Percentiles rank a stretch among this genome's conserved stretches.
Evolutionary conservation across 2,888 invertebrate genomes (phyloP).

Genomic region (Mythimna ferrago): DNA sequence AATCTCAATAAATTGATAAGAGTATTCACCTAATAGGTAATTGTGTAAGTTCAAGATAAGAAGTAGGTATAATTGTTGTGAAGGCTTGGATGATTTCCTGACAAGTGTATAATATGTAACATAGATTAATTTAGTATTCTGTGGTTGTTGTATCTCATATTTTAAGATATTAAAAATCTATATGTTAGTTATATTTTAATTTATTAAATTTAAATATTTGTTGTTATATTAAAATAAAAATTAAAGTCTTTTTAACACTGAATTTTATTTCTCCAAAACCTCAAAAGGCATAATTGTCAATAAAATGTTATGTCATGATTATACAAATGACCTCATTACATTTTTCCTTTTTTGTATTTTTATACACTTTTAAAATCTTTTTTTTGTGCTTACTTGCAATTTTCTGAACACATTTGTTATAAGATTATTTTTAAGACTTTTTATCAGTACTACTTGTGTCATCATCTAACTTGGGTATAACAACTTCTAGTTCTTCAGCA

Average conservation of each 20-base stretch:
- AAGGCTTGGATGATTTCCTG: neutral
- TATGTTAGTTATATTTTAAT: slow-evolving; percentile 17
- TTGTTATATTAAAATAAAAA: slow-evolving; percentile 27
- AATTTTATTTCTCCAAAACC: slow-evolving; percentile 57
- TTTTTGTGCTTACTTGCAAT: slow-evolving; percentile 24
- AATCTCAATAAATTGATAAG: slow-evolving; percentile 9
- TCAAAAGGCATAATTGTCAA: slow-evolving; percentile 20
- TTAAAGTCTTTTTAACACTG: slow-evolving; percentile 24
- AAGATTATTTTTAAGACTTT: slow-evolving; percentile 81
- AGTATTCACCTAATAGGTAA: slow-evolving; percentile 8
- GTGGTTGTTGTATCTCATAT: slow-evolving; percentile 52
- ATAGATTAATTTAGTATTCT: slow-evolving; percentile 19
- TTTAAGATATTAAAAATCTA: slow-evolving; percentile 32
- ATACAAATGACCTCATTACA: slow-evolving; percentile 34
- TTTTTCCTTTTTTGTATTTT: slow-evolving; percentile 34
- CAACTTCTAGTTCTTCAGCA: slow-evolving; percentile 73
- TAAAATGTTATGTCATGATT: slow-evolving; percentile 20
- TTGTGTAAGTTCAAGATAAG: slow-evolving; percentile 7
- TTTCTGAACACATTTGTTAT: slow-evolving; percentile 36
- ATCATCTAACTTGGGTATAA: slow-evolving; percentile 70
- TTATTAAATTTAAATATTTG: slow-evolving; percentile 23
- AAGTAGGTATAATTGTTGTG: neutral
- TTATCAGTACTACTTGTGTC: slow-evolving; percentile 81
- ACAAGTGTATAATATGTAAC: slow-evolving; percentile 7
- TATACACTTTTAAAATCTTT: slow-evolving; percentile 18